Percentiles rank a stretch among this genome's conserved stretches.
Conservation (phyloP, 1,140 invertebrate genomes). For the Caenorhabditis latens region DNA sequence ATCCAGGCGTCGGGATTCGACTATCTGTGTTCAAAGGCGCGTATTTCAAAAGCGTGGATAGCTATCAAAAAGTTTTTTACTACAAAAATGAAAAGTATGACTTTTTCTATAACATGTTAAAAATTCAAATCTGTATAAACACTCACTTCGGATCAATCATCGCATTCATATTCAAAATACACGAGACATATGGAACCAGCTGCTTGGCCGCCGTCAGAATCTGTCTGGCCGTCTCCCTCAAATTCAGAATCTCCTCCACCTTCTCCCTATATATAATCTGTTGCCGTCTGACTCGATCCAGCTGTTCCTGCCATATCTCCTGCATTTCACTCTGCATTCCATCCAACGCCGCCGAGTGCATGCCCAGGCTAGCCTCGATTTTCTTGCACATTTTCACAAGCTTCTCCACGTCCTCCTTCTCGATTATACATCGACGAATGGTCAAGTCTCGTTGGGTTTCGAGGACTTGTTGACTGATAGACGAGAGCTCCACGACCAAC, state of each 20-base stretch:
- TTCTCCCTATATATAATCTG: conserved; percentile 71
- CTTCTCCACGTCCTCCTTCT: conserved; percentile 68
- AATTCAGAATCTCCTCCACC: conserved; percentile 66
- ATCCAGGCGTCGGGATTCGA: too few relatives aligned
- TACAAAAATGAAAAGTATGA: too few relatives aligned
- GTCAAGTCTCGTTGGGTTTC: conserved; percentile 76
- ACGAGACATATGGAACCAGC: conserved; percentile 71
- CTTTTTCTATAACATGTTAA: too few relatives aligned
- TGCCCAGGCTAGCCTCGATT: conserved; percentile 61
- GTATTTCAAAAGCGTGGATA: too few relatives aligned
- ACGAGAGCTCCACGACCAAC: conserved; percentile 67
- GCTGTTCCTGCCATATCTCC: conserved; percentile 72
- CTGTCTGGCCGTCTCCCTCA: conserved; percentile 70
- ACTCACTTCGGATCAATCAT: conserved; percentile 61
- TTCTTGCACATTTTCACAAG: conserved; percentile 69
- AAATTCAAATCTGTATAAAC: neutral
- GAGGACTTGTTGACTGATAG: conserved; percentile 70
- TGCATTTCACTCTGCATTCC: conserved; percentile 70
- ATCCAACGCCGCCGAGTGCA: conserved; percentile 68
- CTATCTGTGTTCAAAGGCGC: too few relatives aligned
- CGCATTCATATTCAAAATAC: conserved; percentile 59
- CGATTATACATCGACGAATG: conserved; percentile 70
- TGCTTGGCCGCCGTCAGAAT: conserved; percentile 67
- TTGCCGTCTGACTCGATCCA: conserved; percentile 71
- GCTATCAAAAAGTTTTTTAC: too few relatives aligned